A percentile compares a stretch with the other conserved stretches of the same genome.
phyloP scores from a whole-genome alignment of 2,797 vertebrate genomes.

The Apodemus agrarius region DNA sequence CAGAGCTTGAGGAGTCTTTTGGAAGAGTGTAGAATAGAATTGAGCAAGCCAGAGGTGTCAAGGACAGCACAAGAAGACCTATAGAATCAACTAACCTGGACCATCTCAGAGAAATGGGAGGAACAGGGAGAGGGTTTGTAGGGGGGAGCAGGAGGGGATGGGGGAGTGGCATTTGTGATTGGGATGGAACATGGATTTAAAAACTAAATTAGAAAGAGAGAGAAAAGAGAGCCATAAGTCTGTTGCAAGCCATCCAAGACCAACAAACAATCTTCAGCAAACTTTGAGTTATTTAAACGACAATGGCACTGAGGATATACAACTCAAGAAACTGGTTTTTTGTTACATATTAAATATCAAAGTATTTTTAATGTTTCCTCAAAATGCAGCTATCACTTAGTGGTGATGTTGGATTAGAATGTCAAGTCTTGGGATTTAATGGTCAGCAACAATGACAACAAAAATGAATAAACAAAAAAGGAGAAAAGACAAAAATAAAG shows the following conservation, averaged over 20 bases:
- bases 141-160: background rate
- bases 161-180: background rate
- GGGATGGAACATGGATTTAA: background rate
- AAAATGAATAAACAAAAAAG: background rate
- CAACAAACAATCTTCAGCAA: background rate
- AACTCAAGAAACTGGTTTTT: conserved; percentile 11
- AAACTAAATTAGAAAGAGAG: background rate
- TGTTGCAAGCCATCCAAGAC: background rate
- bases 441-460: background rate
- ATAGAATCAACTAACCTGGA: background rate
- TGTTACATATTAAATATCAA: conserved; percentile 45
- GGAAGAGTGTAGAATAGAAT: background rate
- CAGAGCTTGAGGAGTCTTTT: background rate
- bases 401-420: background rate
- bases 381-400: background rate
- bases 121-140: background rate
- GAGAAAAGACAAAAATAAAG: background rate
- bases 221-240: background rate
- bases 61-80: background rate
- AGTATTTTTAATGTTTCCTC: background rate
- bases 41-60: background rate
- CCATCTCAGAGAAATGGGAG: background rate
- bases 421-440: background rate
- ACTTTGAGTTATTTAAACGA: conserved; percentile 63
- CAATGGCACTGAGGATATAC: background rate